Base-by-base conservation (phyloP, 53 echinoderm and acorn worm species). In the Henricia sp. region DNA sequence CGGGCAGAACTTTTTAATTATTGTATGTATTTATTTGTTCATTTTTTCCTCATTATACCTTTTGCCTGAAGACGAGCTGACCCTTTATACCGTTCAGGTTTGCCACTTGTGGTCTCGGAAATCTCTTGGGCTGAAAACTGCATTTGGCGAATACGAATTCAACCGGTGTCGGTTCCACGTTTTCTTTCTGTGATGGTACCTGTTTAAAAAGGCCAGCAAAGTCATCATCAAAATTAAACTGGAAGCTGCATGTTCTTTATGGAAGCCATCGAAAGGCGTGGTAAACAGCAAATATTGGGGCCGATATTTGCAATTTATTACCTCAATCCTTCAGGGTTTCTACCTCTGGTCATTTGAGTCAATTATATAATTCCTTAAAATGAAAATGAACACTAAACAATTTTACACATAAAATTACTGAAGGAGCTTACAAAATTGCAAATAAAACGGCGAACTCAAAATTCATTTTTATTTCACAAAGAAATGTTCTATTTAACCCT, bases 111-210 rank as follows among this genome's bases (percentile, higher is more conserved):
- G 39, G 14, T 1, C 16, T 39, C 29, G 42, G 42, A 19, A 58
- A 58, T 39, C 59, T 77, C 43, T 56, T 74, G 11, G 77, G 37
- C 43, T 77, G 77, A 13, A 77, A 41, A 59, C 43, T 55, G 60
- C 77, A 77, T 26, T 17, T 23, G 16, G 40, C 77, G 29, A 25
- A 59, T n/a, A 58, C 60, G 32, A n/a, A 77, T 28, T 27, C 60
- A 2, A 38, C 74, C 10, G 38, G 6, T 21, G 14, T 11, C 10
- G 9, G 5, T 16, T 33, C 36, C 4, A 2, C 33, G 24, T 33
- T 14, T 36, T 33, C 33, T 8, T 27, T 8, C 62, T 60, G 19
- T 13, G 21, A 55, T 55, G 55, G 23, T 55, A 10, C 5, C 4
- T 12, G 19, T 5, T 19, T 19, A 17, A 55, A 21, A 3, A 21